These are phyloP conservation scores for Prionailurus viverrinus DNA, from an alignment of 2,113 vertebrate species.

Conservation along the genomic window DNA sequence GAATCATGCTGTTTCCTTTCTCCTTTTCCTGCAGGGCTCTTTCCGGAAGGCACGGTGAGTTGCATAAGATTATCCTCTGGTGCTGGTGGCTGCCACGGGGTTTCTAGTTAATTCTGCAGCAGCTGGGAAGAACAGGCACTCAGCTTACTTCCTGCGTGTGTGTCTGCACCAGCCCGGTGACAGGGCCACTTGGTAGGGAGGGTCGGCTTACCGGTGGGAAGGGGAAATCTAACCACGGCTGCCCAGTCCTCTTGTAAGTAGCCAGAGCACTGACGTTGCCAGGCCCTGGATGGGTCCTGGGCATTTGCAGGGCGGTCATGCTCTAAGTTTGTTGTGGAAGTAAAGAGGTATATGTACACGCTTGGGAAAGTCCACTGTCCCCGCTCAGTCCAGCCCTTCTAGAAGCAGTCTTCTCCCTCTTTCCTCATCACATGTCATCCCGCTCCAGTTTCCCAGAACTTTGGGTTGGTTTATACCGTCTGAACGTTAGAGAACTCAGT, in stretches of 20 bases:
- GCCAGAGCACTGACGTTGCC: neutral
- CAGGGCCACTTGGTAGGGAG: neutral
- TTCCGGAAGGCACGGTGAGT: conserved; percentile 97
- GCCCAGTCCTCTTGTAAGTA: neutral
- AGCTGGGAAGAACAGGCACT: conserved; percentile 35
- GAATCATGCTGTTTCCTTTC: conserved; percentile 54
- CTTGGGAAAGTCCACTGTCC: neutral
- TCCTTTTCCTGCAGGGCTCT: conserved; percentile 90
- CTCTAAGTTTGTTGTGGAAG: neutral
- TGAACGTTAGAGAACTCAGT: neutral
- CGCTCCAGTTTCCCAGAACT: neutral
- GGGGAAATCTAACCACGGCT: neutral
- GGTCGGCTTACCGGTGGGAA: neutral
- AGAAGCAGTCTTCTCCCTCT: neutral
- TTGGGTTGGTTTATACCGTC: neutral
- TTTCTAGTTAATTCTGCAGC: conserved; percentile 57
- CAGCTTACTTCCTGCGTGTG: conserved; percentile 27
- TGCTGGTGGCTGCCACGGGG: conserved; percentile 32
- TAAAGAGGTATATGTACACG: neutral
- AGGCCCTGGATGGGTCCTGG: neutral
- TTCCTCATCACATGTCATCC: neutral
- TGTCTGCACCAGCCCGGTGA: neutral
- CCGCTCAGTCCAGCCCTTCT: neutral
- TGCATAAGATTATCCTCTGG: conserved; percentile 52
- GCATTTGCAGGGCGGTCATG: neutral